Percentiles rank a stretch among this genome's conserved stretches.
These are phyloP conservation scores for Hydropotes inermis DNA, from an alignment of 2,113 vertebrate species.

Conservation along the genomic window DNA sequence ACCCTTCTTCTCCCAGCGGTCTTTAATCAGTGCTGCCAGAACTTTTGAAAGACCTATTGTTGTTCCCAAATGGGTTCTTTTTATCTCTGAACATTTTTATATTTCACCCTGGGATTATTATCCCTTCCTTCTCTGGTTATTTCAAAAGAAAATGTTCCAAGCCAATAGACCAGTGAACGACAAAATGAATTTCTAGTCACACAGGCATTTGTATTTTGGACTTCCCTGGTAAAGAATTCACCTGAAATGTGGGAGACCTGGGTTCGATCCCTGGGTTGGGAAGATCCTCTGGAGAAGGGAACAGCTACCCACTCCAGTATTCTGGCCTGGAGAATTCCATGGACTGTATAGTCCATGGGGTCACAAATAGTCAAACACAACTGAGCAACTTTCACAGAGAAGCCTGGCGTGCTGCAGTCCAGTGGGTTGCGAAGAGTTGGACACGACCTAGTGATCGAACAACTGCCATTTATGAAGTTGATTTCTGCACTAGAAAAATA, in stretches of 20 bases:
- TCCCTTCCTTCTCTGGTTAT: not conserved
- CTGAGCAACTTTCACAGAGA: not conserved
- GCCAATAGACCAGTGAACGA: not conserved
- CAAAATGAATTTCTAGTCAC: not conserved
- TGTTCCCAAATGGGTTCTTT: not conserved
- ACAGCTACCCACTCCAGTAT: not conserved
- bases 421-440: not conserved
- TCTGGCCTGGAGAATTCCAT: not conserved
- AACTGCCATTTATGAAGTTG: not conserved
- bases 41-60: not conserved
- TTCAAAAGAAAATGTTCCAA: not conserved
- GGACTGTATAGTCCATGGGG: not conserved
- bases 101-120: not conserved
- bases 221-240: not conserved
- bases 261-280: not conserved
- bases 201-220: not conserved
- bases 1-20: not conserved
- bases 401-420: not conserved
- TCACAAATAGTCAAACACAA: not conserved
- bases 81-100: not conserved
- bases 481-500: not conserved
- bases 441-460: not conserved
- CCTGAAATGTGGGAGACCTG: not conserved
- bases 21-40: not conserved
- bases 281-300: not conserved